Base-by-base conservation (phyloP, 2,113 vertebrate genomes). In the Perca flavescens region DNA sequence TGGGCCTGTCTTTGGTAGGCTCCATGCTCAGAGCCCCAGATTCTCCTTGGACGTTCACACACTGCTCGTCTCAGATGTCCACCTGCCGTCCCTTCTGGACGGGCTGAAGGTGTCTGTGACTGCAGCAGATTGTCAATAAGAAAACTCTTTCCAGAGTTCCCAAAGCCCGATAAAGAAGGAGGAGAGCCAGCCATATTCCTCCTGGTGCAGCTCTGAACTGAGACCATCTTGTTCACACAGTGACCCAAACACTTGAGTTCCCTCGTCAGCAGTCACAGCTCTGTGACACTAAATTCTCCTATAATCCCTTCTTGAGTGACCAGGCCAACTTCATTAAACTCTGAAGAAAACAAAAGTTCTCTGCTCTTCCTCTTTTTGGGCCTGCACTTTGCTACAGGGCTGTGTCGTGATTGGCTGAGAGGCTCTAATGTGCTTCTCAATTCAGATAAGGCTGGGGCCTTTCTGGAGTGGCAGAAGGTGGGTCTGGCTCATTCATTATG, bases 91-190 rank as follows among this genome's bases (percentile, higher is more conserved):
- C 89, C 79, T 21, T 85, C 87, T 43, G 74, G 52, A 31, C 77
- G 77, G 31, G 66, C 85, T n/a, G 91, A 85, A 43, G 94, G 89
- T 52, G 94, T 91, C 43, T 94, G 93, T 11, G 95, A 91, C n/a
- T 96, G 93, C 88, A 99, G 94, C 87, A 99, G 93, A 93, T 99
- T 97, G 88, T 99, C 97, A 43, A 98, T 98, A 50, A 98, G 96
- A 92, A 99, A 99, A 93, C 98, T 97, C 94, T 96, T 97, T 75
- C 97, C 98, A 31, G 97, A 94, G 89, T 74, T 95, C 56, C 97
- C 97, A 16, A 96, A 97, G 40, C 96, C 97, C 0, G 81, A 95
- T 90, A 88, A 92, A 88, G 85, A 89, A 64, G 95, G 94, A 21
- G 97, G 93, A 79, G 93, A 92, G 9, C 90, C 94, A 69, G 94